These are phyloP conservation scores for Eupristina koningsbergeri DNA, from an alignment of 1,140 invertebrate genomes.

Conservation along the genomic window DNA sequence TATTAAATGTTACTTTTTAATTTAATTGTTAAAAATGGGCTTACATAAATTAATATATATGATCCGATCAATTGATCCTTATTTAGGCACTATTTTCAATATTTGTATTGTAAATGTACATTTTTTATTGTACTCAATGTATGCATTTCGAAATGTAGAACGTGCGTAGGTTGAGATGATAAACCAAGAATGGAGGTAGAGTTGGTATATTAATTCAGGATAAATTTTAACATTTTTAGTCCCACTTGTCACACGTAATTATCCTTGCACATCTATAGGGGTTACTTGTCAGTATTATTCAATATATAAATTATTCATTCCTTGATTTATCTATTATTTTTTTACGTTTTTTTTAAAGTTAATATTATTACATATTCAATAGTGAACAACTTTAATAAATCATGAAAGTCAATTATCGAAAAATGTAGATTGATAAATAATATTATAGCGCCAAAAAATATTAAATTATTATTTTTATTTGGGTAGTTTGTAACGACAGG, in stretches of 20 bases:
- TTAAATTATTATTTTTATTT: no score
- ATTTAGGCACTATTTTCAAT: slow-evolving; percentile 70
- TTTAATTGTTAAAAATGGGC: neutral
- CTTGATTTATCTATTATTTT: neutral
- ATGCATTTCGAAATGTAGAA: neutral
- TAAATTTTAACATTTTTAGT: slow-evolving; percentile 62
- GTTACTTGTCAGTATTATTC: neutral
- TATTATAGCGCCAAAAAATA: no score
- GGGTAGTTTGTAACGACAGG: no score
- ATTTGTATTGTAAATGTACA: slow-evolving; percentile 68
- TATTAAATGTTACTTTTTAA: neutral
- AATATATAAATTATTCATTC: neutral
- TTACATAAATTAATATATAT: neutral
- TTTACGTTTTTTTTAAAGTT: neutral
- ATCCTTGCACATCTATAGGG: slow-evolving; percentile 55
- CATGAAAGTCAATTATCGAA: neutral
- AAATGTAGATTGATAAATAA: no score
- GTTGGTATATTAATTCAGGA: slow-evolving; percentile 56
- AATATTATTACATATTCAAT: no score
- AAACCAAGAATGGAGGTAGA: neutral
- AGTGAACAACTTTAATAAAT: no score
- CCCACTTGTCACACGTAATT: slow-evolving; percentile 62
- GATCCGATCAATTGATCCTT: slow-evolving; percentile 30
- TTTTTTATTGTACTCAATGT: slow-evolving; percentile 56
- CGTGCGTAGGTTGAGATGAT: slow-evolving; percentile 15